Evolutionary conservation across 1,140 invertebrate species (phyloP).

Genomic region (Phocides pigmalion): DNA sequence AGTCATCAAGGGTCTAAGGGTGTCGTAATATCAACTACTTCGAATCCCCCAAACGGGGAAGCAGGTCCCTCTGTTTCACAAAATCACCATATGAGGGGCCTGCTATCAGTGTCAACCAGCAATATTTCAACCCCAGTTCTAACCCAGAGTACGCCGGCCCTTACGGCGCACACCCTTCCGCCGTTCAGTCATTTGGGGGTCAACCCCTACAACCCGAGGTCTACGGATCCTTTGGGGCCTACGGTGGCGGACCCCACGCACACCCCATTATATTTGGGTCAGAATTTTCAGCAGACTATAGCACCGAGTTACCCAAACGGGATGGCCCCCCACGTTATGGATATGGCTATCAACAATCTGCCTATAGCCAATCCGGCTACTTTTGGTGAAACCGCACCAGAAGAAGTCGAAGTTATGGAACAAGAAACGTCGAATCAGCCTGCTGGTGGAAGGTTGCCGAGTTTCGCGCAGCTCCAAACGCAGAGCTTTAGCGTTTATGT

Average conservation of each 20-base stretch:
- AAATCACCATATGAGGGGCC: slow-evolving; percentile 92
- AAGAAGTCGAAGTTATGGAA: slow-evolving; percentile 77
- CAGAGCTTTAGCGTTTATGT: slow-evolving; percentile 84
- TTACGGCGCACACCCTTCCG: slow-evolving; percentile 85
- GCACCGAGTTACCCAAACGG: slow-evolving; percentile 90
- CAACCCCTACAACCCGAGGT: slow-evolving; percentile 82
- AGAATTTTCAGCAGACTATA: slow-evolving; percentile 85
- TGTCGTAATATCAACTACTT: slow-evolving; percentile 78
- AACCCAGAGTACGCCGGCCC: slow-evolving; percentile 83
- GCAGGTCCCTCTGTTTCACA: slow-evolving; percentile 89
- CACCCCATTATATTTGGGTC: slow-evolving; percentile 84
- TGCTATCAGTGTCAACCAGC: slow-evolving; percentile 88
- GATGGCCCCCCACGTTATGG: slow-evolving; percentile 92
- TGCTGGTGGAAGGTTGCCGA: slow-evolving; percentile 85
- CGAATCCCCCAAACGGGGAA: slow-evolving; percentile 95
- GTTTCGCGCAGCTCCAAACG: slow-evolving; percentile 86
- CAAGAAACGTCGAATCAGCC: slow-evolving; percentile 78
- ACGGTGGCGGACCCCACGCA: slow-evolving; percentile 86
- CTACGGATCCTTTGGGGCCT: slow-evolving; percentile 83
- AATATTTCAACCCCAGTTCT: slow-evolving; percentile 83
- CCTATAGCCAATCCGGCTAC: slow-evolving; percentile 87
- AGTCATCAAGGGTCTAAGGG: slow-evolving; percentile 75
- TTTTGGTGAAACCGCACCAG: slow-evolving; percentile 87
- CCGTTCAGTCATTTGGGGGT: slow-evolving; percentile 84
- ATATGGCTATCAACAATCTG: slow-evolving; percentile 88